Conservation (phyloP, 2,113 vertebrate species). For the Pavo muticus region DNA sequence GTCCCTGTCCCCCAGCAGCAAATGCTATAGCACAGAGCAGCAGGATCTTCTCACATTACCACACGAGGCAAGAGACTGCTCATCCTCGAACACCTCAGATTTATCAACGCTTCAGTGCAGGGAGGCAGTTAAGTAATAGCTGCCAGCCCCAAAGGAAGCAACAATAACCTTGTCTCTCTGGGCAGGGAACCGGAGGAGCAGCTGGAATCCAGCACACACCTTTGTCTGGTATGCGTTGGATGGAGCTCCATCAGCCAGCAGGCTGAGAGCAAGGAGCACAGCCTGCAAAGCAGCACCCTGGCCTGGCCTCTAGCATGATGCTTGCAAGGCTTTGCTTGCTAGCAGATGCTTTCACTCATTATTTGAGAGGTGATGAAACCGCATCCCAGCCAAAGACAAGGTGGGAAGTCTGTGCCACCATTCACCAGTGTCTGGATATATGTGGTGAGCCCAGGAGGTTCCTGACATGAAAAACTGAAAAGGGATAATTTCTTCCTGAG, state of each 20-base stretch:
- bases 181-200: not conserved
- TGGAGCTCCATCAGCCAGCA: not conserved
- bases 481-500: constrained; percentile 41
- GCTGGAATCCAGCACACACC: not conserved
- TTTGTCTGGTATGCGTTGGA: accelerated
- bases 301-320: accelerated
- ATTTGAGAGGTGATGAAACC: not conserved
- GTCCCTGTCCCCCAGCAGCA: not conserved
- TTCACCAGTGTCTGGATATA: not conserved
- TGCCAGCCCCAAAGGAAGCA: not conserved
- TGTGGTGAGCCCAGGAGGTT: not conserved
- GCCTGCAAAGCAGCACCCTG: accelerated
- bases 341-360: not conserved
- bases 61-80: not conserved
- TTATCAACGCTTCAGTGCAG: accelerated
- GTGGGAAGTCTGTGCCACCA: accelerated
- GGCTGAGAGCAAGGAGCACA: no score
- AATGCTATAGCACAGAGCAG: accelerated
- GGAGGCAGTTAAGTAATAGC: not conserved
- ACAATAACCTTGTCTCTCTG: accelerated
- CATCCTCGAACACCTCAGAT: accelerated
- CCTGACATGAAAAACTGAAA: not conserved
- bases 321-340: not conserved
- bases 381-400: not conserved
- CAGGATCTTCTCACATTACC: not conserved